phyloP scores from a whole-genome alignment of 2,113 vertebrate genomes.

The Sterrhoptilus dennistouni region DNA sequence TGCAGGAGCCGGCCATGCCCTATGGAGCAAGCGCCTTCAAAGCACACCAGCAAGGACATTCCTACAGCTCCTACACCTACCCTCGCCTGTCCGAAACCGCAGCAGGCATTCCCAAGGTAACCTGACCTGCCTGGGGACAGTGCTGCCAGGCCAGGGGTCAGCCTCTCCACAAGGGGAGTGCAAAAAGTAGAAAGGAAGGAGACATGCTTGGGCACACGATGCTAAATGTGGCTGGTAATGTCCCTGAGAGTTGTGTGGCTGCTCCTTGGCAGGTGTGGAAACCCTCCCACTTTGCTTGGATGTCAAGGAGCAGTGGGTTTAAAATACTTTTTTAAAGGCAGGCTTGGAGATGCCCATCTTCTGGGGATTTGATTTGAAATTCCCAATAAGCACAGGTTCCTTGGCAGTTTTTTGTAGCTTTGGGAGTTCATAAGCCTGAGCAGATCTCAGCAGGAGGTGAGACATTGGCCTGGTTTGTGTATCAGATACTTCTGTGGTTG shows the following conservation, averaged over 20 bases:
- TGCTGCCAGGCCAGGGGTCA: background rate
- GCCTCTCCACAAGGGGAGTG: background rate
- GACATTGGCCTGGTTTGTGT: background rate
- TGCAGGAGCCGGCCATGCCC: conserved; percentile 91
- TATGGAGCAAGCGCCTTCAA: conserved; percentile 87
- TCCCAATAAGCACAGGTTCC: background rate
- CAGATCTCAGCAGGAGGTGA: background rate
- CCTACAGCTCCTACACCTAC: conserved; percentile 97
- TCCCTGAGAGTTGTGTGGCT: accelerated
- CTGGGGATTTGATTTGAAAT: background rate
- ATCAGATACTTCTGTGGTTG: background rate
- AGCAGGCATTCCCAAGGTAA: conserved; percentile 91
- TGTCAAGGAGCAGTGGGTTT: background rate
- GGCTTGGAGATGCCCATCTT: background rate
- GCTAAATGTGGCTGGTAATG: accelerated
- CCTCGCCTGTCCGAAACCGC: conserved; percentile 90
- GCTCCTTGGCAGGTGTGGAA: background rate
- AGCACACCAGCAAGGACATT: conserved; percentile 86
- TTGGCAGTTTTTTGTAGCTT: background rate
- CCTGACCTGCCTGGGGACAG: accelerated
- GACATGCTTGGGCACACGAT: accelerated
- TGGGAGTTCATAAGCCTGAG: accelerated
- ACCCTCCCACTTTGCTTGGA: accelerated
- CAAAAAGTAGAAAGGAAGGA: background rate
- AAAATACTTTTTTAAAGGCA: background rate